These are phyloP conservation scores for Tromatobia lineatoria DNA, from an alignment of 2,888 invertebrate species.

Conservation along the genomic window DNA sequence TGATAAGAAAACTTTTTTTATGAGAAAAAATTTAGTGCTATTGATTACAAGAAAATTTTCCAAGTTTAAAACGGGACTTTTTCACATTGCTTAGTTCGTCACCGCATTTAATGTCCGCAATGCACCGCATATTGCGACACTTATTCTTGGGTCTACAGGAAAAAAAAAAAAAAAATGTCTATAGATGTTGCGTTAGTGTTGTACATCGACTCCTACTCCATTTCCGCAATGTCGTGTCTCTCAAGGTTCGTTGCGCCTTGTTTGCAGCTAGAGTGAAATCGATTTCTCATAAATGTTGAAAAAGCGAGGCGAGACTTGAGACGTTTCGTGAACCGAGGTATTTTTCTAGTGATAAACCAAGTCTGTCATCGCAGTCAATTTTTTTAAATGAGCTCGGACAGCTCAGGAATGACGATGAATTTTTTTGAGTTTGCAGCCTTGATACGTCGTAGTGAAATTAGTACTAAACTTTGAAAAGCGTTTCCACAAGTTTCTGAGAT, in stretches of 20 bases:
- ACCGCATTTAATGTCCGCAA: not conserved
- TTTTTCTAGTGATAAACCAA: not conserved
- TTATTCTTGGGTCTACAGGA: not conserved
- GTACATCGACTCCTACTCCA: constrained; percentile 18
- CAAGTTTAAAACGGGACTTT: not conserved
- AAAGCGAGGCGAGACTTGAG: not conserved
- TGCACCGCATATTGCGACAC: constrained; percentile 6
- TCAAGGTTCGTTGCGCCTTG: constrained; percentile 61
- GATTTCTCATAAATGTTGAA: constrained; percentile 55
- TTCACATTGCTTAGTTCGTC: not conserved
- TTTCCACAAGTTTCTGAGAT: no score
- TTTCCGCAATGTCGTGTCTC: constrained; percentile 43
- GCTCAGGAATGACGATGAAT: not conserved
- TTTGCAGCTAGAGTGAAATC: constrained; percentile 29
- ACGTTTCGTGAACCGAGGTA: not conserved
- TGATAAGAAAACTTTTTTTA: not conserved
- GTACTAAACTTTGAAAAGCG: no score
- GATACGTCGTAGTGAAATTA: no score
- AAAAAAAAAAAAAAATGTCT: not conserved
- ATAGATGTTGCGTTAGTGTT: not conserved
- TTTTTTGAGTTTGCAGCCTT: not conserved
- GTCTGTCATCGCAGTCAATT: not conserved
- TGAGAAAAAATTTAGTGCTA: not conserved
- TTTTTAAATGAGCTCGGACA: not conserved
- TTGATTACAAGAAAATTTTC: constrained; percentile 13